Base-by-base conservation (phyloP, 2,797 vertebrate species). In the Dendrocincla tyrannina region DNA sequence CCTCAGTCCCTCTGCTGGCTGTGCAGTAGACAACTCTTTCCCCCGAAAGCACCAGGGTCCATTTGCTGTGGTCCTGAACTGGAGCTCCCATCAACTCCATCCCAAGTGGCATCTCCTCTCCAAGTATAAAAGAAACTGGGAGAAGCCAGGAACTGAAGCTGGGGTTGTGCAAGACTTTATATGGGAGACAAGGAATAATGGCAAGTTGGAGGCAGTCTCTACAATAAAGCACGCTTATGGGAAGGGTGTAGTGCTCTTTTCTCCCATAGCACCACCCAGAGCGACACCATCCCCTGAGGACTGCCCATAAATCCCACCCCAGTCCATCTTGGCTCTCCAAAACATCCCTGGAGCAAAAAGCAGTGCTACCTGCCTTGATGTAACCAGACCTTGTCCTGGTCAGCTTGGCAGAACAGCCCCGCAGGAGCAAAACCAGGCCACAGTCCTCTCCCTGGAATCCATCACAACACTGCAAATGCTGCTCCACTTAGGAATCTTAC, bases 401-500 rank as follows among this genome's bases (percentile, higher is more conserved):
- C 41, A 55, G 63, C 62, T 79, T 59, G 24, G 56, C 69, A 75
- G 52, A 69, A 24, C 18, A n/a, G 73, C 5, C 58, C 28, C 17
- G 4, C 8, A 12, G 30, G 24, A 58, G 20, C 42, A 82, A 75
- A 92, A 73, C 50, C 77, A 66, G 77, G 39, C 46, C 47, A 47
- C 3, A 2, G 44, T 88, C 73, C 64, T 80, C 37, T 39, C 79
- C 53, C 46, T 70, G 56, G 30, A 5, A 0, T 27, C 81, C 5
- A 1, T 53, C 85, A 85, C 63, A 92, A 60, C 83, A 52, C 81
- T 77, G 35, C 8, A 5, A 53, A 53, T 86, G 84, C 63, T 93
- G 64, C 77, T 64, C 42, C 76, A 3, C 53, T 91, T 50, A 94
- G 95, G 91, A 93, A 94, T 92, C 96, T 97, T 94, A 92, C 96